phyloP scores from a whole-genome alignment of 2,888 invertebrate species.

The Leptogaster cylindrica region DNA sequence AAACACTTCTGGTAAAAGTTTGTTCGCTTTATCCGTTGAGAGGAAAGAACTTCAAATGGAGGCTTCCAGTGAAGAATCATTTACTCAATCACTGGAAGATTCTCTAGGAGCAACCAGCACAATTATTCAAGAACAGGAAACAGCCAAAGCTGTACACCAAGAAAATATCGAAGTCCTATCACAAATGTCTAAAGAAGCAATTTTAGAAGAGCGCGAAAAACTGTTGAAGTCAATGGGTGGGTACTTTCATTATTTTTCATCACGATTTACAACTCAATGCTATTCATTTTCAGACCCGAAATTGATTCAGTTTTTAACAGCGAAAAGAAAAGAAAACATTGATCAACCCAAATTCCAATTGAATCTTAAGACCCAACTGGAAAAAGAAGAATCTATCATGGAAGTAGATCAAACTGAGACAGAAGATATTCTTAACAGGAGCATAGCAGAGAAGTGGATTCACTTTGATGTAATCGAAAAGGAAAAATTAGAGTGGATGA shows the following conservation, averaged over 20 bases:
- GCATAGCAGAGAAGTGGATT: constrained; percentile 70
- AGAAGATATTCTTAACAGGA: background rate
- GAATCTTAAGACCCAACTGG: background rate
- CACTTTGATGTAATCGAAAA: constrained; percentile 86
- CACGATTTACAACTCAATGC: background rate
- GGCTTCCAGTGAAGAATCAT: constrained; percentile 42
- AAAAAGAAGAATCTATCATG: background rate
- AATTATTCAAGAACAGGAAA: constrained; percentile 62
- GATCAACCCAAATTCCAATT: background rate
- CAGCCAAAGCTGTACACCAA: constrained; percentile 70
- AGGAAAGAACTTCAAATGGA: constrained; percentile 50
- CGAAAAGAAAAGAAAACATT: constrained; percentile 34
- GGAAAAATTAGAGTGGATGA: constrained; percentile 90
- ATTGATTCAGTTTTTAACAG: constrained; percentile 43
- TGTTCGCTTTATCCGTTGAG: constrained; percentile 64
- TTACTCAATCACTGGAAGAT: constrained; percentile 40
- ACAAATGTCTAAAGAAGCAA: constrained; percentile 76
- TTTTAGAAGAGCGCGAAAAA: constrained; percentile 74
- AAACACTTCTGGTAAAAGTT: constrained; percentile 61
- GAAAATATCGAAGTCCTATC: constrained; percentile 74
- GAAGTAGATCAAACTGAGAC: background rate
- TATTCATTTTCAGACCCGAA: constrained; percentile 39
- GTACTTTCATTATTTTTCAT: background rate
- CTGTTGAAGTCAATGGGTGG: constrained; percentile 65
- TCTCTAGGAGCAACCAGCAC: constrained; percentile 49